Base-by-base conservation (phyloP, 2,113 vertebrate species). In the Tyrannus savana region DNA sequence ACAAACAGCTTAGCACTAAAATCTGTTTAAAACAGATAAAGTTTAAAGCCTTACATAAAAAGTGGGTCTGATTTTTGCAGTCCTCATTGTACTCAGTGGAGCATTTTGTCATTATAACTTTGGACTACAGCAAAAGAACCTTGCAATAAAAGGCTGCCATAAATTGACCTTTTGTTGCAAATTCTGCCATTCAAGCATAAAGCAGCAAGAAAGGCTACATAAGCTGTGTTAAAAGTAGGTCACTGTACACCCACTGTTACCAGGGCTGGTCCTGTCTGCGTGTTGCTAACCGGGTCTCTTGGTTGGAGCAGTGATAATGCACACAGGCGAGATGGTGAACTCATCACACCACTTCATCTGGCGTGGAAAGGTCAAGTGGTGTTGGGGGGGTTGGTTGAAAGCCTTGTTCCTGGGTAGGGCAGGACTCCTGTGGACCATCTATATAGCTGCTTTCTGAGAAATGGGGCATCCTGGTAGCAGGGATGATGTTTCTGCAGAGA, bases 111-210 rank as follows among this genome's bases (percentile, higher is more conserved):
- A 56, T 85, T 69, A 37, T 75, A 84, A 67, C 73, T 93, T 81
- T 37, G 52, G 60, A 71, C 69, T 91, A 78, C 4, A 88, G 82
- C 62, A 72, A 88, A 93, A 93, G 82, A 88, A 63, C 53, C 67
- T 80, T 75, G 72, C 88, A 77, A 72, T 96, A 75, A 96, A 97
- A 96, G 76, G 83, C 83, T 96, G 64, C 73, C 83, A 89, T 86
- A 96, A 95, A 96, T 75, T 88, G 96, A 95, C 88, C 95, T 95
- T 96, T 95, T 97, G 95, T 90, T 94, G 83, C 64, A 81, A 95
- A 92, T 93, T 95, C 85, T 96, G 87, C 92, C 92, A 93, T 93
- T 96, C 90, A 93, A 94, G 95, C 95, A 97, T 90, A 96, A 94
- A 96, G 92, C 72, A 88, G 83, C 60, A 92, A 42, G 92, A 84